Base-by-base conservation (phyloP, 2,797 vertebrate species). In the Helicolenus hilgendorfi region DNA sequence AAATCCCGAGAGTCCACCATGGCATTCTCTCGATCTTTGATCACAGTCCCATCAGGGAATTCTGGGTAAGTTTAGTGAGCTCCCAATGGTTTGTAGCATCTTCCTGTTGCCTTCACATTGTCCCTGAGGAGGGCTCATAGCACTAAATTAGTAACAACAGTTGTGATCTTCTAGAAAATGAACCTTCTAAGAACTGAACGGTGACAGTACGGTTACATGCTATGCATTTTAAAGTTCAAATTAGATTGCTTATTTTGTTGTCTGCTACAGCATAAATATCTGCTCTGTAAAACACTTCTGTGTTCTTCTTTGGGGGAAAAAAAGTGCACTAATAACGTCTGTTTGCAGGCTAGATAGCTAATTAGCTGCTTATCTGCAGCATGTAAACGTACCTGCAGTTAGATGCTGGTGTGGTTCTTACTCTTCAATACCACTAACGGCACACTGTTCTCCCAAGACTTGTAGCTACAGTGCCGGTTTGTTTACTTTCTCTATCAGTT, bases 11-110 rank as follows among this genome's bases (percentile, higher is more conserved):
- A 98, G 71, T 94, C 96, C 6, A 96, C 98, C 18, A 97, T 97
- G 87, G 98, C 98, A 6, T 99, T 99, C 93, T 98, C 98, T 7
- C 96, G 98, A 15, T 98, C 98, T 1, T 99, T 99, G 62, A 93
- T 99, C 13, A 98, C 98, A 8, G 98, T 99, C 76, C 98, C 98
- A 10, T 98, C 98, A 31, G 97, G 95, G 71, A 98, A 93, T 88
- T 94, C 97, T 31, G 98, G 98, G 98, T 98, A 94, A 95, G 97
- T 92, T 10, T 75, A 74, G 29, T 71, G 22, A 86, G 63, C 60
- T 77, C 63, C 53, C 24, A 49, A 11, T n/a, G 53, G 60, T 67
- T 73, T 7, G 2, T 67, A 4, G 84, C 7, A 29, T 41, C 59
- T 69, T 58, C 33, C 24, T 81, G 7, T 79, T 79, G 56, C 31